These are phyloP conservation scores for Phenganax subtilis DNA, from an alignment of 92 coral and sea anemone genomes.

Conservation along the genomic window DNA sequence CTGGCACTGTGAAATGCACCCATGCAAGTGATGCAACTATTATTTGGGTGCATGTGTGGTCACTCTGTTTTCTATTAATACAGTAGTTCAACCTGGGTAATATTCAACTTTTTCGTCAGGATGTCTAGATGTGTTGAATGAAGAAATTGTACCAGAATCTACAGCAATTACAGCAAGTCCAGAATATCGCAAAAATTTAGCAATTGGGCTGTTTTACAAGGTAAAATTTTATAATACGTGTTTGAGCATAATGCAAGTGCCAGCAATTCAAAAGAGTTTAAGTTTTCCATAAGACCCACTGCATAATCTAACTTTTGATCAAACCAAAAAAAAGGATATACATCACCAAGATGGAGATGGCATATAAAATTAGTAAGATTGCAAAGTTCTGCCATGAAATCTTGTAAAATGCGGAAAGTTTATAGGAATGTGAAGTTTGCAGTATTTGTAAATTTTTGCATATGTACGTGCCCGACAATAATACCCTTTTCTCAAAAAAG, in stretches of 20 bases:
- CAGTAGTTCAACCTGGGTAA: too few relatives aligned
- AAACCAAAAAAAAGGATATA: too few relatives aligned
- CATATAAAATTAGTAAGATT: too few relatives aligned
- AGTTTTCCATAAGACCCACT: background rate
- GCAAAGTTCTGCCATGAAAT: too few relatives aligned
- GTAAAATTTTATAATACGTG: slow-evolving; percentile 34
- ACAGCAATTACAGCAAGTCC: slow-evolving; percentile 62
- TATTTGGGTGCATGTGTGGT: background rate
- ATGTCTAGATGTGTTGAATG: slow-evolving; percentile 54
- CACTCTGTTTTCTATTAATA: background rate
- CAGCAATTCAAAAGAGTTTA: background rate
- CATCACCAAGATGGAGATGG: too few relatives aligned
- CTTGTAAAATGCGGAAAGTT: too few relatives aligned
- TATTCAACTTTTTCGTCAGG: background rate
- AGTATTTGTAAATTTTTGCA: too few relatives aligned
- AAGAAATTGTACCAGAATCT: slow-evolving; percentile 75
- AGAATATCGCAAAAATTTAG: slow-evolving; percentile 78
- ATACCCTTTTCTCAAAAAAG: too few relatives aligned
- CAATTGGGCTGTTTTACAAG: slow-evolving; percentile 77
- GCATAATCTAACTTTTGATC: background rate
- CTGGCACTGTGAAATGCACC: background rate
- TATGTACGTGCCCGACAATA: too few relatives aligned
- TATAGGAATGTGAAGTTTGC: too few relatives aligned
- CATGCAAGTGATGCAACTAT: too few relatives aligned
- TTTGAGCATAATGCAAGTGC: background rate